Percentiles rank a stretch among this genome's conserved stretches.
These are phyloP conservation scores for Falco punctatus DNA, from an alignment of 2,113 vertebrate species.

Conservation along the genomic window DNA sequence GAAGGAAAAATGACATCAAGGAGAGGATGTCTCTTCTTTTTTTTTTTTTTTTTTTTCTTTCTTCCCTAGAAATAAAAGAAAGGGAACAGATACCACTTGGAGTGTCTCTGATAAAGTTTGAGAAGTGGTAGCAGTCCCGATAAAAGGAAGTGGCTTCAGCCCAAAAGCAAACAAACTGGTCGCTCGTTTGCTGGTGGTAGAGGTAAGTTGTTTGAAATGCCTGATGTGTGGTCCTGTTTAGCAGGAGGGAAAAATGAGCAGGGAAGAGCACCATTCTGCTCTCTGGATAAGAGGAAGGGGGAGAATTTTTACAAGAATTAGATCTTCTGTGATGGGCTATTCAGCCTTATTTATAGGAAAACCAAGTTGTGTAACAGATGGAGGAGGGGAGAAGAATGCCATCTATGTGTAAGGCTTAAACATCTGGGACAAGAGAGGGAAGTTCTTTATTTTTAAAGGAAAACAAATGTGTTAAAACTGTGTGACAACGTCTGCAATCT, in stretches of 20 bases:
- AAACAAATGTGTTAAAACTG: background rate
- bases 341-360: background rate
- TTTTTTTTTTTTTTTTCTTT: background rate
- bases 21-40: background rate
- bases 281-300: background rate
- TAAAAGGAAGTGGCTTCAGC: background rate
- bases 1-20: constrained; percentile 56
- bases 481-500: background rate
- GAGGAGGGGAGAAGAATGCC: background rate
- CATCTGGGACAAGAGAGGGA: background rate
- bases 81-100: background rate
- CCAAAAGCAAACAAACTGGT: background rate
- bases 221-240: background rate
- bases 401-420: background rate
- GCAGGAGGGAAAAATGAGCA: background rate
- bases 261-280: background rate
- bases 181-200: background rate
- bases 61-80: constrained; percentile 28
- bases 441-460: background rate
- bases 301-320: background rate
- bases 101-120: background rate
- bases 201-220: constrained; percentile 25
- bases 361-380: background rate
- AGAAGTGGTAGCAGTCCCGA: background rate
- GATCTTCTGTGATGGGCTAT: background rate